phyloP scores from a whole-genome alignment of 2,797 vertebrate genomes.

The Rhincodon typus region DNA sequence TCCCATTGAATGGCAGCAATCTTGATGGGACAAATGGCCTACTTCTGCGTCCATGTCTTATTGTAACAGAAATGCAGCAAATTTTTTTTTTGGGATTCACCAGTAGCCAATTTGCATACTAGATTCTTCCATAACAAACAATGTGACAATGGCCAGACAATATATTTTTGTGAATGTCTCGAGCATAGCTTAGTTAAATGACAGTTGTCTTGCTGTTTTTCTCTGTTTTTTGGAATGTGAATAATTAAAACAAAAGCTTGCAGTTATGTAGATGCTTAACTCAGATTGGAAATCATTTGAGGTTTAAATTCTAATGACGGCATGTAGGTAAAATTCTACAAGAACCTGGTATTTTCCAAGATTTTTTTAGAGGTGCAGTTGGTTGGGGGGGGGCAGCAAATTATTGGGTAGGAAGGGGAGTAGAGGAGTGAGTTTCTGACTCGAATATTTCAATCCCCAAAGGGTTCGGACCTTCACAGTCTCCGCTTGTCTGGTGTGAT shows the following conservation, averaged over 20 bases:
- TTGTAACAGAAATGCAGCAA: background rate
- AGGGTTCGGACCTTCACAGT: background rate
- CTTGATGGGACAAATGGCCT: too few species aligned
- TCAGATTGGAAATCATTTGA: background rate
- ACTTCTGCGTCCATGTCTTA: background rate
- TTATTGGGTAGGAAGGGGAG: background rate
- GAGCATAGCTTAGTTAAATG: background rate
- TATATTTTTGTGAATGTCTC: background rate
- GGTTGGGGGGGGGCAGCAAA: too few species aligned
- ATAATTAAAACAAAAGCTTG: background rate
- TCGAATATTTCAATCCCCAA: conserved; percentile 19
- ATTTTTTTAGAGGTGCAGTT: background rate
- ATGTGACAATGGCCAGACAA: too few species aligned
- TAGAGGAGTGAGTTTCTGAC: background rate
- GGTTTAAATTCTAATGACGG: background rate
- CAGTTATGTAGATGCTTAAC: background rate
- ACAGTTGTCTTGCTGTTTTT: background rate
- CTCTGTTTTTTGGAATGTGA: background rate
- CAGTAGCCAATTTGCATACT: too few species aligned
- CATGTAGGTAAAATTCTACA: background rate
- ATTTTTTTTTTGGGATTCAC: background rate
- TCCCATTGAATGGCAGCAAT: too few species aligned
- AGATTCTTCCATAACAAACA: too few species aligned
- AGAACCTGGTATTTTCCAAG: background rate
- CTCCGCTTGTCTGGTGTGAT: background rate